Base-by-base conservation (phyloP, 2,888 invertebrate genomes). In the Lacanobia wlatinum region DNA sequence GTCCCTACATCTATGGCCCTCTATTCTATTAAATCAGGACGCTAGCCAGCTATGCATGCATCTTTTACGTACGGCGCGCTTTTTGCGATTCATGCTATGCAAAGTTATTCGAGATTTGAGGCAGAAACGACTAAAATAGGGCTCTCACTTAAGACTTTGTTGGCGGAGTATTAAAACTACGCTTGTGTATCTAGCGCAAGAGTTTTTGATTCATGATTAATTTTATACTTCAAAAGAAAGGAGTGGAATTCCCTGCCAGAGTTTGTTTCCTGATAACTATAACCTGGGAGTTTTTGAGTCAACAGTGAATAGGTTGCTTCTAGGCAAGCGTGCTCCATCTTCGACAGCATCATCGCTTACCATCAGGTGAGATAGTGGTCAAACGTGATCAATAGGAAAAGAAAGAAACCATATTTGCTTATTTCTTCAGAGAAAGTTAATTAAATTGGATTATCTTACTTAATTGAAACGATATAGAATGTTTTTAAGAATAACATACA, bases 21-120 rank as follows among this genome's bases (percentile, higher is more conserved):
- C 90, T 92, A 92, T 93, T 94, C 92, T 94, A 95, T 94, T 94
- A 94, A 94, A 94, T 94, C 95, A 92, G 92, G 89, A 90, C 92
- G 87, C 77, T 80, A 79, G 71, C 70, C 70, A 43, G 65, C 90
- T 88, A 88, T 87, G 88, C 88, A 88, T 90, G 85, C 88, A 86
- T 88, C 89, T 89, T 92, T 88, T 92, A 92, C 92, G 91, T 89
- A 90, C 88, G 84, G 84, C 72, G 61, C 87, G 87, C 89, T 87
- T 91, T 91, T 93, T 92, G 91, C 87, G 89, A 94, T 95, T 93
- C 94, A 94, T 94, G 92, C 90, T 92, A 94, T 95, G 94, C 93
- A 94, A 93, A 95, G 88, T 90, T 94, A 95, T 95, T 92, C 93
- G 87, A 91, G 92, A 92, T 93, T 93, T 92, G 89, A 91, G 89